Percentiles rank a stretch among this genome's conserved stretches.
Conservation (phyloP, 1,140 invertebrate species). For the Halesus radiatus region DNA sequence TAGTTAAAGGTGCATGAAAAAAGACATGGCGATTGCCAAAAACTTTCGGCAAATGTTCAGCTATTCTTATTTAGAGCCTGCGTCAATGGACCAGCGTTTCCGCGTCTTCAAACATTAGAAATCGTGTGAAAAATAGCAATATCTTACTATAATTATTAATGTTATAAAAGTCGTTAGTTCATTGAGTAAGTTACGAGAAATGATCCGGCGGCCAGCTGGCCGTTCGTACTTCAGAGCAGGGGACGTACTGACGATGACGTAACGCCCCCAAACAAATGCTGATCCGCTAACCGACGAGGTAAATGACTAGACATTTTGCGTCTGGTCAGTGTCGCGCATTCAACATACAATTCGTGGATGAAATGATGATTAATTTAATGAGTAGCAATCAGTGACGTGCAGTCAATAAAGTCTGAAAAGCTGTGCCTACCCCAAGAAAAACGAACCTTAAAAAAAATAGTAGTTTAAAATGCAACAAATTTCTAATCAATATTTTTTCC, state of each 20-base stretch:
- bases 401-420: too few relatives aligned
- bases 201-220: not conserved
- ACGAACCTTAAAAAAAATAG: too few relatives aligned
- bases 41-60: not conserved
- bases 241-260: not conserved
- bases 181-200: slow-evolving; percentile 10
- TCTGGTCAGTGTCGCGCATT: too few relatives aligned
- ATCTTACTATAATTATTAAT: not conserved
- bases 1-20: not conserved
- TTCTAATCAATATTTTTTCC: too few relatives aligned
- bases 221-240: not conserved
- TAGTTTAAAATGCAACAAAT: too few relatives aligned
- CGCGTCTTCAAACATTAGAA: not conserved
- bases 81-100: slow-evolving; percentile 18
- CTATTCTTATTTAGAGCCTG: slow-evolving; percentile 19
- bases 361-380: too few relatives aligned
- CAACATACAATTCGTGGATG: too few relatives aligned
- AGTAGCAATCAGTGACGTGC: too few relatives aligned
- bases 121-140: slow-evolving; percentile 16
- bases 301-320: too few relatives aligned
- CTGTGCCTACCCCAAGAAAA: too few relatives aligned
- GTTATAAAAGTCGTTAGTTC: not conserved
- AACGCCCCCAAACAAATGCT: not conserved
- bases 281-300: too few relatives aligned
- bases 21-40: slow-evolving; percentile 18